Evolutionary conservation across 2,797 vertebrate species (phyloP), one percentile per base, ranked within the genome.

Genomic region (Adrianichthys oophorus): DNA sequence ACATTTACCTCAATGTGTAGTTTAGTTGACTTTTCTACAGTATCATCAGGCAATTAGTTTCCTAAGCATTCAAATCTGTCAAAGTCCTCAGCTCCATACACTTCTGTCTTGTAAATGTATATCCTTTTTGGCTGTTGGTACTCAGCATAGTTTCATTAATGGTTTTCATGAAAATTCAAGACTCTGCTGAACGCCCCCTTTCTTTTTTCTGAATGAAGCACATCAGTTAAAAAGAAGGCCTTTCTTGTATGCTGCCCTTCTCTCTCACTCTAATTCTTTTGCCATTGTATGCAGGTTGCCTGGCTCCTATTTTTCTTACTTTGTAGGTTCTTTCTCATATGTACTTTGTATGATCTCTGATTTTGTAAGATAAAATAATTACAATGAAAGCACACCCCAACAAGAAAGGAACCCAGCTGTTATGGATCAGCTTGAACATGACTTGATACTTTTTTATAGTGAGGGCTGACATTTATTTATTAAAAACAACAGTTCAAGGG

Each of bases 191-290:
- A 80, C 68, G 74, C 81, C 76, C 68, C 67, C 78, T 77, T 29
- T 71, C 77, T 72, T 88, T 90, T 93, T 91, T 91, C 86, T 92
- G 86, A 93, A 93, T 92, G 91, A 88, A 91, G 82, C 74, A 68
- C 76, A 77, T 72, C 61, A 81, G 62, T 66, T 64, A 64, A 65
- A 66, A 48, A 52, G 78, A 80, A 82, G 67, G 71, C 43, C 62
- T 68, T 43, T 59, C 67, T 82, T 61, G 63, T 76, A 70, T 56
- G 62, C 70, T 80, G 65, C 48, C 54, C 41, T 17, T 17, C 56
- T 74, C 76, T 64, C 76, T 80, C 66, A 53, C 69, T 72, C 66
- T 74, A 72, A 56, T 79, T 76, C 74, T 64, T 77, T 65, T 78
- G 72, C 74, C 65, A 83, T 80, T 29, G 26, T 26, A 26, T 87